Percentiles rank a stretch among this genome's conserved stretches.
Evolutionary conservation across 2,888 invertebrate genomes (phyloP).

Genomic region (Leptopilina myrica): DNA sequence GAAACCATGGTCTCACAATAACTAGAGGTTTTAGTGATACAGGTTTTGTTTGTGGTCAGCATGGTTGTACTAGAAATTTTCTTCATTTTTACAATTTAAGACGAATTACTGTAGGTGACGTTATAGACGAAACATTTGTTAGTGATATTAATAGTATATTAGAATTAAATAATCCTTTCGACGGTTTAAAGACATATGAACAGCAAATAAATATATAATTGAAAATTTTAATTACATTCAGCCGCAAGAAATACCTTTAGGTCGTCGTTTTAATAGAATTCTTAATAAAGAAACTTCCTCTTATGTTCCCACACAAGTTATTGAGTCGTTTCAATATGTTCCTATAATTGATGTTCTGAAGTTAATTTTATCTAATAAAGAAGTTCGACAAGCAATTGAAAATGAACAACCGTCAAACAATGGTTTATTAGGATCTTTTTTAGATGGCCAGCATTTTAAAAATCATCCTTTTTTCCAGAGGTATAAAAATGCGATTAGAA

Average conservation of each 20-base stretch:
- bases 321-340: constrained; percentile 48
- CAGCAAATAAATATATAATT: constrained; percentile 42
- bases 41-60: too few species aligned
- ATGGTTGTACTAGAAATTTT: too few species aligned
- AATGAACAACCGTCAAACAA: constrained; percentile 47
- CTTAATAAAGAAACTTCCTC: constrained; percentile 34
- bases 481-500: constrained; percentile 45
- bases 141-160: background rate
- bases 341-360: constrained; percentile 49
- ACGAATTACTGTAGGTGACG: background rate
- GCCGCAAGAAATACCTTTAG: constrained; percentile 43
- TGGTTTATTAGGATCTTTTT: constrained; percentile 48
- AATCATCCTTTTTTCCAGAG: constrained; percentile 48
- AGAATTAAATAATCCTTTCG: constrained; percentile 40
- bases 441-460: constrained; percentile 51
- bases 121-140: background rate
- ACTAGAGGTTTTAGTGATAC: too few species aligned
- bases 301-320: too few species aligned
- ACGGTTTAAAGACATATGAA: constrained; percentile 34
- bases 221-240: constrained; percentile 39
- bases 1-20: too few species aligned
- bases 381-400: constrained; percentile 39
- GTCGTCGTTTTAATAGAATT: constrained; percentile 44
- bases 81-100: too few species aligned
- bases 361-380: constrained; percentile 48